Evolutionary conservation across 92 coral and sea anemone genomes (phyloP).

Genomic region (Phenganax stokvisi): DNA sequence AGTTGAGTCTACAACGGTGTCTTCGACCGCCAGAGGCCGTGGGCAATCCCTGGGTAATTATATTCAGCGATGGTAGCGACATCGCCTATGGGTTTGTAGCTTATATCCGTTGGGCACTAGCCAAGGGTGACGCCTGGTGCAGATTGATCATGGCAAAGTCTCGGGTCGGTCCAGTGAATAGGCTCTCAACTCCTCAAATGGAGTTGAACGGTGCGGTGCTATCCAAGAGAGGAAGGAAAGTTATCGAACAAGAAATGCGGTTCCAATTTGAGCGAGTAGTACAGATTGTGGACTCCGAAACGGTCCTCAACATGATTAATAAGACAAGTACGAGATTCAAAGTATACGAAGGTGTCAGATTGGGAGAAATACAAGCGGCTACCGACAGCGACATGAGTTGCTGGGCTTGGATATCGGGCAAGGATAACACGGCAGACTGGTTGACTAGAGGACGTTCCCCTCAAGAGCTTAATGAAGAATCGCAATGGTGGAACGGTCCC

Average conservation of each 20-base stretch:
- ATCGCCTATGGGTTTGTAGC: conserved; percentile 60
- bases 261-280: conserved; percentile 46
- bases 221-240: conserved; percentile 54
- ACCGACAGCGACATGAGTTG: conserved; percentile 45
- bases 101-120: conserved; percentile 53
- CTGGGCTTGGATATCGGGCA: conserved; percentile 43
- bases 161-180: conserved; percentile 23
- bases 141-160: conserved; percentile 3
- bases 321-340: conserved; percentile 54
- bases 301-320: conserved; percentile 58
- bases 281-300: conserved; percentile 62
- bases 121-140: conserved; percentile 46
- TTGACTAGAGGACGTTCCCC: conserved; percentile 50
- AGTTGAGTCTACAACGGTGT: conserved; percentile 52
- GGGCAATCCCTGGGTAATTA: conserved; percentile 54
- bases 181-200: conserved; percentile 61
- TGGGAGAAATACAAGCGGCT: conserved; percentile 53
- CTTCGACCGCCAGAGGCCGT: conserved; percentile 44
- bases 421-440: conserved; percentile 43
- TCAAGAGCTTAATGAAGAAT: conserved; percentile 42
- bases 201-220: conserved; percentile 52
- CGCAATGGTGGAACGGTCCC: conserved; percentile 57
- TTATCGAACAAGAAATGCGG: conserved; percentile 54
- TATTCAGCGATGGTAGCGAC: conserved; percentile 57
- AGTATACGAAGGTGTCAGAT: conserved; percentile 45